Evolutionary conservation across 2,888 invertebrate species (phyloP), one percentile per base, ranked within the genome.

Genomic region (Vannuccia rotundouncinata): DNA sequence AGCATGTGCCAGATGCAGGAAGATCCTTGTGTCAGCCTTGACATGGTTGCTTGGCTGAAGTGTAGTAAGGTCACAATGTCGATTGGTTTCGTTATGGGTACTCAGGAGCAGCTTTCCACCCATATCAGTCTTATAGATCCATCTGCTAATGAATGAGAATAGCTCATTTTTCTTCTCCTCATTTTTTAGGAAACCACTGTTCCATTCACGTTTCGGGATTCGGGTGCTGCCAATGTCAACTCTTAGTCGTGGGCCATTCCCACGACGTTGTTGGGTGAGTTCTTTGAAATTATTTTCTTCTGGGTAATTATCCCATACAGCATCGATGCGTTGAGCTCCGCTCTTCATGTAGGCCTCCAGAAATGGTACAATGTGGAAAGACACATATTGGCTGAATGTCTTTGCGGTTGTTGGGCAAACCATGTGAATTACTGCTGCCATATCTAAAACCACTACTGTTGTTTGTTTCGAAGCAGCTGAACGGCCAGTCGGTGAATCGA

Each of bases 271-370:
- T 29, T 78, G 13, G 59, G 78, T 78, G n/a, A 77, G 73, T 17
- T 29, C 59, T n/a, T 78, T 78, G 59, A 45, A 78, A 60, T 45
- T 45, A 73, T 75, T 79, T 75, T 79, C 17, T 29, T 79, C 74
- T 29, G 79, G 77, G 79, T 79, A 79, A 30, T 73, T 79, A 31
- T 79, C 79, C 79, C 79, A 75, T 29, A 75, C 73, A 29, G 79
- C 79, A 29, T 78, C 74, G 30, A 78, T 78, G 10, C 78, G 27
- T 78, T 74, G 29, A 66, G 60, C 78, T 73, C 59, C 60, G 27
- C 28, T 13, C n/a, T 73, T 79, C 73, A 75, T 77, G 22, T 79
- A 31, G 74, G 74, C 75, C 29, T 79, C 74, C 10, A 75, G 22
- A 74, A 79, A 79, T 74, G 75, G 79, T 29, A 77, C 74, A 75